Evolutionary conservation across 2,797 vertebrate genomes (phyloP), one percentile per base, ranked within the genome.

Genomic region (Tangara arthus): DNA sequence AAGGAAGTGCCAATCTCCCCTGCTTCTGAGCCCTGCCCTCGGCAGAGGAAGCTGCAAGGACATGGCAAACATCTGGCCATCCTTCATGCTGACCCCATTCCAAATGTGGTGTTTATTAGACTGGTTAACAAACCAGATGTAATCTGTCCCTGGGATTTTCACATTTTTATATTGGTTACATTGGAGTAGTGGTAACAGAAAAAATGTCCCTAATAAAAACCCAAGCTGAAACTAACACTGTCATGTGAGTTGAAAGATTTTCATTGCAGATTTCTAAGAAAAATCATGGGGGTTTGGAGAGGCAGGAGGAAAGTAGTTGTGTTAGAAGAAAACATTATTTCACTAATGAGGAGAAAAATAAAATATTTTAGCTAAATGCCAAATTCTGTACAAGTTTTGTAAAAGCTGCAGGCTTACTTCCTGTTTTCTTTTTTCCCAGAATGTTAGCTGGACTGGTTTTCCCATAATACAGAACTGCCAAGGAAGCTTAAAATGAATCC

Each of bases 281-380:
- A 92, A 28, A 37, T 28, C 8, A 5, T 11, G 5, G 12, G 24
- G 8, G 10, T 64, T 47, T 85, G 18, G 10, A 72, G 11, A 16
- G 10, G 3, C 4, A 24, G 5, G 5, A 2, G 4, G 3, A 21
- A 56, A 55, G 1, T 6, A 53, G 15, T 82, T 77, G 11, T 26
- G 55, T 60, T 86, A 73, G 12, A 66, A 6, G 10, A 56, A 75
- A 86, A 15, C 0, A 8, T 32, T 66, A 68, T 69, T 86, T 82
- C 32, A 57, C 44, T 20, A 64, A 28, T 30, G 7, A 61, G 18
- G 7, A 82, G 59, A 84, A 91, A 94, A 91, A 46, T 37, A 3
- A 85, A 91, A 30, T 77, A 52, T 37, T 60, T 21, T 52, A 42
- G 5, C 19, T 82, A 73, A 79, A 82, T 41, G 5, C 0, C 1